Conservation (phyloP, 2,888 invertebrate genomes). For the Mythimna lalbum region DNA sequence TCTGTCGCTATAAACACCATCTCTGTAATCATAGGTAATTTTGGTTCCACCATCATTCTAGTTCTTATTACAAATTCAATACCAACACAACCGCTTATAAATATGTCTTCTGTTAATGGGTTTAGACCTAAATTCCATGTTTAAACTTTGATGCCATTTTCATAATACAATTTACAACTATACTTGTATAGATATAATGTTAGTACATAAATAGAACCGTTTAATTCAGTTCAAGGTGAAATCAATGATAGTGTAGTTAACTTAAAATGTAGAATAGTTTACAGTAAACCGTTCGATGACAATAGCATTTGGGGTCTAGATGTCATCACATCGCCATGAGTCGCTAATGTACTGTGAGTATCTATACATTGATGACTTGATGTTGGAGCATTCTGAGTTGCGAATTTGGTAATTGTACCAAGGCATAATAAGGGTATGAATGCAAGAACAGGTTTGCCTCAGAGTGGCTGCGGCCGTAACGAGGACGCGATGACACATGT, state of each 20-base stretch:
- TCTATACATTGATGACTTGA: conserved; percentile 13
- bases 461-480: conserved; percentile 75
- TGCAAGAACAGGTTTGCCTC: conserved; percentile 84
- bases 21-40: conserved; percentile 57
- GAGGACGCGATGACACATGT: conserved; percentile 89
- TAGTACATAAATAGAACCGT: conserved; percentile 46
- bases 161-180: conserved; percentile 5
- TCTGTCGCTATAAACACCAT: conserved; percentile 64
- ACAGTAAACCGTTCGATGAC: conserved; percentile 38
- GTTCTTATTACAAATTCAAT: conserved; percentile 15
- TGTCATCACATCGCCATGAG: neutral
- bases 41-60: conserved; percentile 12
- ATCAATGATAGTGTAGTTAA: conserved; percentile 49
- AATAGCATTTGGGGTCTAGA: conserved; percentile 21
- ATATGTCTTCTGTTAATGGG: conserved; percentile 7
- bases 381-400: conserved; percentile 62
- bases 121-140: conserved; percentile 5
- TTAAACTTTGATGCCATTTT: conserved; percentile 22
- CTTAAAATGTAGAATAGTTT: conserved; percentile 36
- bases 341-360: conserved; percentile 11
- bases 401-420: conserved; percentile 78
- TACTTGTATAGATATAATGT: conserved; percentile 32
- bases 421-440: conserved; percentile 80
- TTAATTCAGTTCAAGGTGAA: conserved; percentile 62
- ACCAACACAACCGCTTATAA: conserved; percentile 10